Base-by-base conservation (phyloP, 1,140 invertebrate species). In the Drosophila bipectinata region DNA sequence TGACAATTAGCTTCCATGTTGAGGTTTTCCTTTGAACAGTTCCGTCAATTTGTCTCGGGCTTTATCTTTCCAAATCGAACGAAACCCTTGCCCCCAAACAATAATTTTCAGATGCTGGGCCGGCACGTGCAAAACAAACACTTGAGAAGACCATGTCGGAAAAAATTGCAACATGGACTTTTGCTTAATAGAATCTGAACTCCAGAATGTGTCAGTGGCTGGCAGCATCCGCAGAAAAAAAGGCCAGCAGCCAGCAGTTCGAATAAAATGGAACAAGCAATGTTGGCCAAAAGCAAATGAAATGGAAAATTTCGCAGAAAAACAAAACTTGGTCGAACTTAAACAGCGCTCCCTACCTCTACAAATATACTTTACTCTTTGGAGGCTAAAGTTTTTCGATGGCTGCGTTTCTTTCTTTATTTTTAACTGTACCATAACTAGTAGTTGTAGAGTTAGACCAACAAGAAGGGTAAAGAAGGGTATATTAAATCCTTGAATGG, bases 121-220 rank as follows among this genome's bases (percentile, higher is more conserved):
- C 24, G 32, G 64, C 54, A 72, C 68, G 64, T 72, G 68, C 53
- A 34, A 69, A 14, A 24, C 24, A 7, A 34, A 26, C 44, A 56
- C 66, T 69, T 67, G 66, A 69, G 41, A 32, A 39, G 45, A 69
- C 49, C 51, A 57, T 49, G 63, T 69, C 63, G 51, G 18, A 10
- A 44, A 56, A 72, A 72, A 72, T 72, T 71, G 68, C 68, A 72
- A 72, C 66, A 72, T 53, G 48, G 15, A 72, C 57, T 72, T 59
- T 71, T 72, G 21, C 34, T 24, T 72, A 72, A 72, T 72, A 60
- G 68, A 72, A 72, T 72, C 37, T 30, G 30, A 60, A 15, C 66
- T 60, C 54, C 26, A 28, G 5, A 60, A 60, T 72, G 68, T 72
- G 66, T 45, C 68, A 59, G 68, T 72, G 44, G 66, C 28, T 52